Conservation (phyloP, 2,113 vertebrate species). For the Oostethus manadensis region DNA sequence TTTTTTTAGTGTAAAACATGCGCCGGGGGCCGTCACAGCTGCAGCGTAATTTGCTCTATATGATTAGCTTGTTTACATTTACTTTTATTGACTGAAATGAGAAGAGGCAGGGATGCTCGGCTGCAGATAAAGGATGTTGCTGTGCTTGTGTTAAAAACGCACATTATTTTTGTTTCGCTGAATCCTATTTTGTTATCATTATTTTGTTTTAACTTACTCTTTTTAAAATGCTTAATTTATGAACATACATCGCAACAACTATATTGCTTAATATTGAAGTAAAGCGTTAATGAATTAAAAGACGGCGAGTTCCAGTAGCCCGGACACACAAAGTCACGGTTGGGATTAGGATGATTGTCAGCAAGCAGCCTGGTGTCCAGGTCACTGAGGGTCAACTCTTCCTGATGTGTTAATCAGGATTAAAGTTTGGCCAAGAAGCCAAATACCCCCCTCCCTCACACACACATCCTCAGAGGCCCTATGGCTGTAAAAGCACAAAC, state of each 20-base stretch:
- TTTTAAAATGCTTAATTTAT: no score
- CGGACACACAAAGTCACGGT: constrained; percentile 3
- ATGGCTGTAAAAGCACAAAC: constrained; percentile 74
- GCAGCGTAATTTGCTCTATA: constrained; percentile 61
- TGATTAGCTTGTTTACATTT: constrained; percentile 64
- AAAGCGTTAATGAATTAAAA: no score
- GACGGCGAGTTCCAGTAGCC: no score
- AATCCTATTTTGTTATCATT: no score
- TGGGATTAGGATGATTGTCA: constrained; percentile 73
- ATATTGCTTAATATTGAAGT: no score
- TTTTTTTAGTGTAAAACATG: constrained; percentile 68
- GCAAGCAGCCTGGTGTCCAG: constrained; percentile 71
- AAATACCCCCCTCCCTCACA: constrained; percentile 42
- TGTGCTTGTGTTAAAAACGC: constrained; percentile 23
- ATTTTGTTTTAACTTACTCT: no score
- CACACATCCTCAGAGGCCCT: constrained; percentile 18
- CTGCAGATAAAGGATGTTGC: constrained; percentile 30
- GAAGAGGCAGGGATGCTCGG: constrained; percentile 29
- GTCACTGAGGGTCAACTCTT: constrained; percentile 68
- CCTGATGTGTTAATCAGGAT: constrained; percentile 77
- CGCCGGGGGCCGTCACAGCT: constrained; percentile 41
- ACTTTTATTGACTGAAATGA: constrained; percentile 56
- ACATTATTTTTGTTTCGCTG: constrained; percentile 3
- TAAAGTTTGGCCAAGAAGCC: constrained; percentile 58
- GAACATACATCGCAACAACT: no score